Percentiles rank a stretch among this genome's conserved stretches.
phyloP scores from a whole-genome alignment of 2,113 vertebrate species.

The Halichoeres trimaculatus region DNA sequence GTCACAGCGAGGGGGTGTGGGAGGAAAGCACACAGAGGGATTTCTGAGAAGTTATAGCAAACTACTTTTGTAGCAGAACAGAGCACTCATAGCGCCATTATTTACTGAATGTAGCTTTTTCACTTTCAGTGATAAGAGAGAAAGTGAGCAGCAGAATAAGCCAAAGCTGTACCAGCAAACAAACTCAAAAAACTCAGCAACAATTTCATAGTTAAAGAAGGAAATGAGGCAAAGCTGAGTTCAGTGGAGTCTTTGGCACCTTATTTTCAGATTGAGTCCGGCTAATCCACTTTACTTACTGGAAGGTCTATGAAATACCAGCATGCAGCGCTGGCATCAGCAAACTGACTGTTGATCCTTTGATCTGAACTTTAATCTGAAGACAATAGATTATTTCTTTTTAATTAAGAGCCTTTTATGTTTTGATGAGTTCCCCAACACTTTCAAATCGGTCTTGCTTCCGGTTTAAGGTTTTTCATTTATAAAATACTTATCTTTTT shows the following conservation, averaged over 20 bases:
- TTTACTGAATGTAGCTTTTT: background rate
- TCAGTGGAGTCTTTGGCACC: conserved; percentile 24
- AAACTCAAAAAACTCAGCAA: conserved; percentile 16
- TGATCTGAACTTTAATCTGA: conserved; percentile 60
- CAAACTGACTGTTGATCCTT: conserved; percentile 54
- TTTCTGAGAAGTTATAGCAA: conserved; percentile 35
- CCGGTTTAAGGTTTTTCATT: background rate
- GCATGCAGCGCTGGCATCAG: conserved; percentile 47
- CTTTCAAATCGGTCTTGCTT: conserved; percentile 30
- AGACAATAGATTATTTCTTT: conserved; percentile 51
- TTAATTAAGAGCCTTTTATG: conserved; percentile 43
- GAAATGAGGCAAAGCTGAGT: conserved; percentile 36
- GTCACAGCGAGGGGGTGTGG: conserved; percentile 42
- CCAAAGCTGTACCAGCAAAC: conserved; percentile 39
- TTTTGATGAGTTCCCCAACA: conserved; percentile 25
- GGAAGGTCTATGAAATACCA: conserved; percentile 58
- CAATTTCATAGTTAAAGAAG: conserved; percentile 31
- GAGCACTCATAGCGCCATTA: conserved; percentile 22
- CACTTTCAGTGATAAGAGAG: conserved; percentile 33
- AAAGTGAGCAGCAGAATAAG: conserved; percentile 32
- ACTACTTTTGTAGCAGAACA: background rate
- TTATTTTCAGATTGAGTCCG: conserved; percentile 55
- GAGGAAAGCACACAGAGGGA: conserved; percentile 53
- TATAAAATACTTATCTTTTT: conserved; percentile 3
- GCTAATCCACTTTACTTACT: conserved; percentile 66